phyloP scores from a whole-genome alignment of 2,888 invertebrate genomes.

The Caradrina clavipalpis region DNA sequence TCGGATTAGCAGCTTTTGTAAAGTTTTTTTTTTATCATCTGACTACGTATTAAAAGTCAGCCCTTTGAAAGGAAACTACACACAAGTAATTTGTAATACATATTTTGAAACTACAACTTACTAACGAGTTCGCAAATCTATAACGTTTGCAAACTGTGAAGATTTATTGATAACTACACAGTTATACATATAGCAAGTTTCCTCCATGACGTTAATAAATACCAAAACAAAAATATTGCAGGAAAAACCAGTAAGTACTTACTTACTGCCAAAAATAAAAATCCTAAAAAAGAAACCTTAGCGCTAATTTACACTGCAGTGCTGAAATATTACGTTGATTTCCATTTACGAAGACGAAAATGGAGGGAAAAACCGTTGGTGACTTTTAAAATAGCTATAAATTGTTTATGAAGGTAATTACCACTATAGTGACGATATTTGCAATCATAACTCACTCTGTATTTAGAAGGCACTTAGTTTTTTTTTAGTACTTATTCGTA shows the following conservation, averaged over 20 bases:
- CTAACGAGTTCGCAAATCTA: background rate
- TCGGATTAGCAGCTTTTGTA: too few species aligned
- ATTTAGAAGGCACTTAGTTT: background rate
- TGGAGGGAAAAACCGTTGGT: background rate
- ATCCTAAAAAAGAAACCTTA: background rate
- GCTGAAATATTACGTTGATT: background rate
- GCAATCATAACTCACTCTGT: background rate
- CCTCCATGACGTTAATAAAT: background rate
- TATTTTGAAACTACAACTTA: background rate
- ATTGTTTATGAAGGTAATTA: slow-evolving; percentile 12
- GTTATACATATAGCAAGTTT: background rate
- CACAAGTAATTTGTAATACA: too few species aligned
- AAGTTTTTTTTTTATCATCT: too few species aligned
- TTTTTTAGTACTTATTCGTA: background rate
- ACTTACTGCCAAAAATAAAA: slow-evolving; percentile 2
- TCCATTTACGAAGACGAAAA: background rate
- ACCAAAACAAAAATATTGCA: background rate
- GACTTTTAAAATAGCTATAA: background rate
- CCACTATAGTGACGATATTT: background rate
- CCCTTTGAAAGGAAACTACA: too few species aligned
- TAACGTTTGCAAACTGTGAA: background rate
- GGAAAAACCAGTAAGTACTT: background rate
- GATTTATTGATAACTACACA: background rate
- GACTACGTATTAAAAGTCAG: too few species aligned
- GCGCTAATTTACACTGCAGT: background rate